These are phyloP conservation scores for Popillia japonica DNA, from an alignment of 1,140 invertebrate species.

Conservation along the genomic window DNA sequence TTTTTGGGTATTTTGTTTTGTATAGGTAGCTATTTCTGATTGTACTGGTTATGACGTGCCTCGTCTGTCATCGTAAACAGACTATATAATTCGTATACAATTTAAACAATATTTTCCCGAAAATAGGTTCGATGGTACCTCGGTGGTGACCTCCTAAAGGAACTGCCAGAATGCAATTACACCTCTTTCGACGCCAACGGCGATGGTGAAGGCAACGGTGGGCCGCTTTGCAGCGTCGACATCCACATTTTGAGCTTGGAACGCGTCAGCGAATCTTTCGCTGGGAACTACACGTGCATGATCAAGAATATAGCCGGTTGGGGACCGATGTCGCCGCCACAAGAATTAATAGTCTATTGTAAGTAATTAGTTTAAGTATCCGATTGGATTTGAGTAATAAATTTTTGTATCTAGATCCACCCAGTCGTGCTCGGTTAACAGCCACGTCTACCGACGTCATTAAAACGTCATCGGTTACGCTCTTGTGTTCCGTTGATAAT, in stretches of 20 bases:
- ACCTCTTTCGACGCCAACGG: conserved; percentile 60
- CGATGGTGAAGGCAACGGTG: conserved; percentile 52
- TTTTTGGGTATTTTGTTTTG: too few species aligned
- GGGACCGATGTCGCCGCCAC: conserved; percentile 77
- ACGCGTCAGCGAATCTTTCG: conserved; percentile 81
- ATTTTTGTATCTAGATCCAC: conserved; percentile 51
- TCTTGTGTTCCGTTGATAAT: conserved; percentile 84
- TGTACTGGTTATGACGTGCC: too few species aligned
- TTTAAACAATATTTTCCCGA: background rate
- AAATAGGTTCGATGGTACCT: conserved; percentile 73
- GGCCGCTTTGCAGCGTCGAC: conserved; percentile 79
- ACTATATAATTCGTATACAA: too few species aligned
- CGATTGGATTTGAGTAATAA: background rate
- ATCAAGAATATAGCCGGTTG: conserved; percentile 87
- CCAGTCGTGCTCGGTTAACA: conserved; percentile 49
- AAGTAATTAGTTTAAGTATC: conserved; percentile 65
- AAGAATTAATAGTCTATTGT: conserved; percentile 82
- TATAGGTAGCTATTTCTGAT: too few species aligned
- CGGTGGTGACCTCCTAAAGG: conserved; percentile 81
- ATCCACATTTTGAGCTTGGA: conserved; percentile 84
- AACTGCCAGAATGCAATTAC: conserved; percentile 81
- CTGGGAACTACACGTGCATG: conserved; percentile 92
- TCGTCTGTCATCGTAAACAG: too few species aligned
- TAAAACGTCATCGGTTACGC: conserved; percentile 79
- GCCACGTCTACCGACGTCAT: conserved; percentile 75